Base-by-base conservation (phyloP, 2,113 vertebrate species). In the Clarias macrocephalus region DNA sequence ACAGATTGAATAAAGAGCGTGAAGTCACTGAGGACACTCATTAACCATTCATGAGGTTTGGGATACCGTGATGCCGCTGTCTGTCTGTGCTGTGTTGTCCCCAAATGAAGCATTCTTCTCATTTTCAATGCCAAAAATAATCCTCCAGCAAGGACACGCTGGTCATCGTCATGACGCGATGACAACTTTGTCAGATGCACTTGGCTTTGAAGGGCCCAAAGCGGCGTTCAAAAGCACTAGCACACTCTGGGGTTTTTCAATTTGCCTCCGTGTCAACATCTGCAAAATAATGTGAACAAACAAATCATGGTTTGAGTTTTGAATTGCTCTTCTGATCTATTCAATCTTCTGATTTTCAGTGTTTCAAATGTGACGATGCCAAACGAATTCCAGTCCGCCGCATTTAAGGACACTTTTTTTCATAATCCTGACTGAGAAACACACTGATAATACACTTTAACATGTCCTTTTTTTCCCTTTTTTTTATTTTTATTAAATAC, bases 401-500 rank as follows among this genome's bases (percentile, higher is more conserved):
- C 54, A 23, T 82, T 73, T 30, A 81, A 72, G 59, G 85, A 75
- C 11, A 10, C 57, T 82, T 80, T 68, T 82, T 80, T 68, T 86
- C 12, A 30, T 7, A 56, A 15, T 37, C 37, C 52, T 70, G 68
- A 30, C 33, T 82, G 68, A 62, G 30, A 73, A 80, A 83, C 80
- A 89, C 80, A 83, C 77, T 85, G 79, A 83, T 79, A 56, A 86
- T 66, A 88, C 86, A 84, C 84, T 89, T 87, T 82, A 72, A 73
- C 62, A 33, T 18, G 19, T 60, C 57, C 7, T 18, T 57, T 18
- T 5, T 42, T 48, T 19, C 15, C 3, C 1, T 77, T 82, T 59
- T 85, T 92, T 91, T 80, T 88, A 91, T 88, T 88, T 85, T 82
- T 72, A 85, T 65, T 56, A 75, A 85, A 82, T 23, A 30, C 19